phyloP scores from a whole-genome alignment of 2,888 invertebrate genomes.

The Erynnis tages region DNA sequence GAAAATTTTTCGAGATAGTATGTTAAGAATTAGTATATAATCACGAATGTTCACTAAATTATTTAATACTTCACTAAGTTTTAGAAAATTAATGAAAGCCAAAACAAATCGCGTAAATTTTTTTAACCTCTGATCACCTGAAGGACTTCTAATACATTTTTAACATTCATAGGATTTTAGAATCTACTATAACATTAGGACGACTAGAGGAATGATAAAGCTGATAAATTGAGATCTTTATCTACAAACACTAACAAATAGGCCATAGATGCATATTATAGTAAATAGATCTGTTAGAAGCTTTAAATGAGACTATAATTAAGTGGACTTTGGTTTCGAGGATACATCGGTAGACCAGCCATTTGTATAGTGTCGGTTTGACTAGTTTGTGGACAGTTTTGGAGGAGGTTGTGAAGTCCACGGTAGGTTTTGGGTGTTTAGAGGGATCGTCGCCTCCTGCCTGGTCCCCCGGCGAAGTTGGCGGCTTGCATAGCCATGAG shows the following conservation, averaged over 20 bases:
- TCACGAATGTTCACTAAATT: too few species aligned
- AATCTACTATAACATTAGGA: constrained; percentile 17
- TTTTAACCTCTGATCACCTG: constrained; percentile 7
- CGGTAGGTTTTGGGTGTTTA: constrained; percentile 1
- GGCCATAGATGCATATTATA: constrained; percentile 14
- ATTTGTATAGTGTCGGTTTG: neutral
- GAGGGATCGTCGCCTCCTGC: constrained; percentile 87
- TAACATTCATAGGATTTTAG: constrained; percentile 17
- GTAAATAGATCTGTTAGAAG: constrained; percentile 20
- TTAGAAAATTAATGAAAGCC: too few species aligned
- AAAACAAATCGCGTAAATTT: too few species aligned
- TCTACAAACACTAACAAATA: constrained; percentile 22
- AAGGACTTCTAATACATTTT: neutral
- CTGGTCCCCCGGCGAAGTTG: constrained; percentile 93
- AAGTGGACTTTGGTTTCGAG: constrained; percentile 13
- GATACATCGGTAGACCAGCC: constrained; percentile 11
- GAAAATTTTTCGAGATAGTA: neutral
- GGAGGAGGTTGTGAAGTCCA: constrained; percentile 8
- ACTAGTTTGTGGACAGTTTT: constrained; percentile 17
- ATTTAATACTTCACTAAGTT: too few species aligned
- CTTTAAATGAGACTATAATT: constrained; percentile 16
- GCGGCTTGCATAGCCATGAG: constrained; percentile 95
- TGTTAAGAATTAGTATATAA: too few species aligned
- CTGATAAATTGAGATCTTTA: constrained; percentile 23
- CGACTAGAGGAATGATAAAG: constrained; percentile 26